Evolutionary conservation across 2,113 vertebrate genomes (phyloP).

Genomic region (Carettochelys insculpta): DNA sequence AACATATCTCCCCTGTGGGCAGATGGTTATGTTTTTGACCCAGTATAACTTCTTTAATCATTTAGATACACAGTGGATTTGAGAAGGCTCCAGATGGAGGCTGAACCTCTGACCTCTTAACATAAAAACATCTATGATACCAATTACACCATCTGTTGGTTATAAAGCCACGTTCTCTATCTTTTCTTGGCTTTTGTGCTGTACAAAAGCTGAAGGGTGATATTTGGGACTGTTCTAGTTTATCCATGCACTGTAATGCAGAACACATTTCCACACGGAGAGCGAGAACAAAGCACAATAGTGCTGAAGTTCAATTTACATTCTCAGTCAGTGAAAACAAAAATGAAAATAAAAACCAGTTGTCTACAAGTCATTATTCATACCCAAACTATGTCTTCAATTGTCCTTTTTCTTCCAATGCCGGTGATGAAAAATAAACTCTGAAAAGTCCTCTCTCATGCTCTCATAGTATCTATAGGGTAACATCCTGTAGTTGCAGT

Average conservation of each 20-base stretch:
- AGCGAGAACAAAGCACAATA: constrained; percentile 82
- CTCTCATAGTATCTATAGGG: neutral
- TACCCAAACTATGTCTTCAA: constrained; percentile 49
- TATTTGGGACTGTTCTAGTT: constrained; percentile 74
- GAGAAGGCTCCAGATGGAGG: constrained; percentile 76
- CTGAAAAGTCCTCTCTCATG: neutral
- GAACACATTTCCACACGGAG: constrained; percentile 79
- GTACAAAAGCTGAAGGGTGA: constrained; percentile 75
- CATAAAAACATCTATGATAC: constrained; percentile 80
- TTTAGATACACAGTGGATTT: constrained; percentile 65
- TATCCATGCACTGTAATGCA: constrained; percentile 78
- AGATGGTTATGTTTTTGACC: constrained; percentile 66
- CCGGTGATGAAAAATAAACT: neutral
- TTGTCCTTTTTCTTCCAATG: constrained; percentile 40
- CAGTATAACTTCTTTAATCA: constrained; percentile 65
- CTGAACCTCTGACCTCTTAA: constrained; percentile 76
- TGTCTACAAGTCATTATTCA: constrained; percentile 72
- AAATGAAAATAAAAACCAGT: constrained; percentile 83
- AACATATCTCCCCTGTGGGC: constrained; percentile 31
- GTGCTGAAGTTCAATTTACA: constrained; percentile 80
- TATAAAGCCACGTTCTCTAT: constrained; percentile 79
- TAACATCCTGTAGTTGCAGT: neutral
- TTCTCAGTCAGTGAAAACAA: constrained; percentile 83
- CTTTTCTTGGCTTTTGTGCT: constrained; percentile 74
- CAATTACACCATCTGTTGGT: constrained; percentile 82